Evolutionary conservation across 2,113 vertebrate species (phyloP).

Genomic region (Forbesichthys agassizii): DNA sequence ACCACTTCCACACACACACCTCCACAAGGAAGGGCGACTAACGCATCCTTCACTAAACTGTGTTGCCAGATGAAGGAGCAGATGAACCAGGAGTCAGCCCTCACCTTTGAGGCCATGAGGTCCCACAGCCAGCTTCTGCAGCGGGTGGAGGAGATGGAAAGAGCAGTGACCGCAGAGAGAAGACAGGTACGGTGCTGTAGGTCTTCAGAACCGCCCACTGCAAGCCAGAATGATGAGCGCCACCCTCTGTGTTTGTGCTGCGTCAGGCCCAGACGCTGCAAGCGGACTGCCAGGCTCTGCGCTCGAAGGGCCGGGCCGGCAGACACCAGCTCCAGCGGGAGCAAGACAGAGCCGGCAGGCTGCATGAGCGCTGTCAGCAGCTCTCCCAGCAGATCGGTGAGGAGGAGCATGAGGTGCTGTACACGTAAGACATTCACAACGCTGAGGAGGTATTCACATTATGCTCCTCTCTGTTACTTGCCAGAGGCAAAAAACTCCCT

Average conservation of each 20-base stretch:
- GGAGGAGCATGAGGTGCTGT: conserved; percentile 14
- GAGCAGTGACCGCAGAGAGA: conserved; percentile 64
- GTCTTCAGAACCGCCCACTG: neutral
- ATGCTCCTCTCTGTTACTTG: conserved; percentile 25
- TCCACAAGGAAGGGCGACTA: too few relatives aligned
- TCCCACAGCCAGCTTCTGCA: conserved; percentile 67
- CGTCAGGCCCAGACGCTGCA: conserved; percentile 42
- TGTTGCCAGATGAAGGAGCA: conserved; percentile 67
- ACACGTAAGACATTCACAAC: neutral
- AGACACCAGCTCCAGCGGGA: conserved; percentile 62
- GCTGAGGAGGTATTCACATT: too few relatives aligned
- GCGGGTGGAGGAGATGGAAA: conserved; percentile 74
- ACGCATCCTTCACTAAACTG: neutral
- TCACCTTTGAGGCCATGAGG: conserved; percentile 64
- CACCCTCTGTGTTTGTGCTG: neutral
- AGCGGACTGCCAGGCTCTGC: conserved; percentile 61
- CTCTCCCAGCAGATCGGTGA: conserved; percentile 73
- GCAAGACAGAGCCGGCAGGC: conserved; percentile 42
- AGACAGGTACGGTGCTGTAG: conserved; percentile 61
- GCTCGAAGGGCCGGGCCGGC: conserved; percentile 52
- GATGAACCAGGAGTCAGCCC: conserved; percentile 67
- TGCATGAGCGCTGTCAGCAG: conserved; percentile 58
- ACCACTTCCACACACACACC: too few relatives aligned
- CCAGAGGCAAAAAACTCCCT: conserved; percentile 72
- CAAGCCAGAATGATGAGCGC: neutral